Evolutionary conservation across 2,797 vertebrate genomes (phyloP).

Genomic region (Coccyzus lansbergi): DNA sequence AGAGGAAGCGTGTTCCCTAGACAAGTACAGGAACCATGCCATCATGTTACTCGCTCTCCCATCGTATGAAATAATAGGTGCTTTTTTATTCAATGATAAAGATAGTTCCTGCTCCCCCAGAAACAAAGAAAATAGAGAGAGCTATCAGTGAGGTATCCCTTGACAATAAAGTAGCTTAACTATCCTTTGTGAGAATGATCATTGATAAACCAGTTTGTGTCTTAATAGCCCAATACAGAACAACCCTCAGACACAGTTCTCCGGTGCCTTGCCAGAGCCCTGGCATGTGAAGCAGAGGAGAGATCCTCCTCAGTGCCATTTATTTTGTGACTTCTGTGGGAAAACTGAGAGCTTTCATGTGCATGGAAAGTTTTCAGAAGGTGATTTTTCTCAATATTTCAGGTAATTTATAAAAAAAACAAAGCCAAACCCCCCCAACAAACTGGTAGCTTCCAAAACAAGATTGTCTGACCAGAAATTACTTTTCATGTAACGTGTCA

Average conservation of each 20-base stretch:
- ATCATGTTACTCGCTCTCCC: neutral
- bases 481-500: neutral
- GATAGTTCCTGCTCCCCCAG: neutral
- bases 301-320: neutral
- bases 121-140: neutral
- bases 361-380: neutral
- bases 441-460: neutral
- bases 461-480: neutral
- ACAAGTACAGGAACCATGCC: neutral
- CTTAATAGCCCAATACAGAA: neutral
- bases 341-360: neutral
- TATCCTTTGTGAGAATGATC: neutral
- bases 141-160: neutral
- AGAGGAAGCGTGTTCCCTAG: neutral
- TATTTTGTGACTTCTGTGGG: neutral
- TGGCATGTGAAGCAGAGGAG: neutral
- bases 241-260: rapidly evolving
- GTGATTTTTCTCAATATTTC: neutral
- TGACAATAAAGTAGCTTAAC: neutral
- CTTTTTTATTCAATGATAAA: neutral
- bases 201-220: neutral
- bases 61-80: neutral
- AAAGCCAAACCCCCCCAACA: too few species aligned
- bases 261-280: neutral
- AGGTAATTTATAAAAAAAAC: too few species aligned